Conservation (phyloP, 2,113 vertebrate genomes). For the Murina feae region DNA sequence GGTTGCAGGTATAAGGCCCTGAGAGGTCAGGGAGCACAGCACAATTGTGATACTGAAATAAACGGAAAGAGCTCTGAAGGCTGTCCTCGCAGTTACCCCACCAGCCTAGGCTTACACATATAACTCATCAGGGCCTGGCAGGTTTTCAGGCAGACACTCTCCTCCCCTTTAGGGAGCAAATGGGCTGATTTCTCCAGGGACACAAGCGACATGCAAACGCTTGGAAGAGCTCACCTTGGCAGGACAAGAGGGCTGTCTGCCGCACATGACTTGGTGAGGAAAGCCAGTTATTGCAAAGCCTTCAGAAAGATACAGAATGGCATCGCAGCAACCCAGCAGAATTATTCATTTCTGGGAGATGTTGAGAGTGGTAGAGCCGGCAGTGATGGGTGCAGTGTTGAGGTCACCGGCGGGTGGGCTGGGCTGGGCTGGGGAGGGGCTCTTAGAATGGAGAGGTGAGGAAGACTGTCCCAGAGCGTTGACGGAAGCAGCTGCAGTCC, state of each 20-base stretch:
- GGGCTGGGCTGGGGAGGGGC: too few relatives aligned
- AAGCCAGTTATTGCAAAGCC: not conserved
- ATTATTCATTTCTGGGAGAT: not conserved
- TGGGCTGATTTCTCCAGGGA: not conserved
- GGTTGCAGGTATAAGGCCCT: not conserved
- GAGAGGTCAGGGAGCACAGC: too few relatives aligned
- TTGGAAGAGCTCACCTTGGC: not conserved
- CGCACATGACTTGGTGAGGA: not conserved
- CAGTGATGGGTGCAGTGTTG: not conserved
- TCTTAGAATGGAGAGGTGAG: not conserved
- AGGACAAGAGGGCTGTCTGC: not conserved
- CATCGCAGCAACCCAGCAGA: not conserved
- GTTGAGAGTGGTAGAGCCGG: not conserved
- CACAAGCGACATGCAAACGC: not conserved
- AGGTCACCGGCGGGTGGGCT: not conserved
- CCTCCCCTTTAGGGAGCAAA: not conserved
- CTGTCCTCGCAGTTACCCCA: not conserved
- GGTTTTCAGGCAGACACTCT: not conserved
- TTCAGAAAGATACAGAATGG: not conserved
- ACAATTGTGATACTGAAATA: not conserved
- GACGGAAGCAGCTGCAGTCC: not conserved
- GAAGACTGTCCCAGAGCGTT: not conserved
- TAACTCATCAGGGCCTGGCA: too few relatives aligned
- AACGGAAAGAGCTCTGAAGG: not conserved
- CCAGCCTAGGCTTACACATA: fast-evolving